Evolutionary conservation across 2,797 vertebrate species (phyloP).

Genomic region (Rhabdomys pumilio): DNA sequence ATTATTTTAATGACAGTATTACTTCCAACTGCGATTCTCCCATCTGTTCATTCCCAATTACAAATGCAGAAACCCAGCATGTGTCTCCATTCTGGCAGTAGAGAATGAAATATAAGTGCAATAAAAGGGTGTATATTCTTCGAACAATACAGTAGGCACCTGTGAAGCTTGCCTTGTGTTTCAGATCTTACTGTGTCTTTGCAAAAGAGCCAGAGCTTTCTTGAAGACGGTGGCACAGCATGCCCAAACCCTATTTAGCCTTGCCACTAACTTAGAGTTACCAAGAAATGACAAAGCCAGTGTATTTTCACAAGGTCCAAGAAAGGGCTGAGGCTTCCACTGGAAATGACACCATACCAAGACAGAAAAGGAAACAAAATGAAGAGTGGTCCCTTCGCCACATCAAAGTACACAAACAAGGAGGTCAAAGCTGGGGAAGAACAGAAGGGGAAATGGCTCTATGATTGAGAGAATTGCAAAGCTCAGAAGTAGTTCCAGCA

Average conservation of each 20-base stretch:
- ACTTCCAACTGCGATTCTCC: slow-evolving; percentile 87
- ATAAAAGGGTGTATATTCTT: slow-evolving; percentile 87
- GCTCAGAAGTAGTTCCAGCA: not conserved
- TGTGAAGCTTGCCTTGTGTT: slow-evolving; percentile 71
- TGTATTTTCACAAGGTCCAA: not conserved
- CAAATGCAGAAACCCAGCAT: slow-evolving; percentile 89
- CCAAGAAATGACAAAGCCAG: slow-evolving; percentile 12
- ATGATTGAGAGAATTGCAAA: not conserved
- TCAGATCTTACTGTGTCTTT: not conserved
- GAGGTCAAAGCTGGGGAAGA: not conserved
- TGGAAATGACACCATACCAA: slow-evolving; percentile 29
- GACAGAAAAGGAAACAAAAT: not conserved
- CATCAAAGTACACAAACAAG: not conserved
- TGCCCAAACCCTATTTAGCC: rapidly evolving
- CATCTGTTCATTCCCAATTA: slow-evolving; percentile 92
- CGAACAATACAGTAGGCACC: slow-evolving; percentile 87
- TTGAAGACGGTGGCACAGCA: slow-evolving; percentile 51
- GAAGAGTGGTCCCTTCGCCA: not conserved
- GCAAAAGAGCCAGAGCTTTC: not conserved
- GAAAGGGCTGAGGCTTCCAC: slow-evolving; percentile 20
- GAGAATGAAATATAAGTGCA: slow-evolving; percentile 89
- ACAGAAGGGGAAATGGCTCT: not conserved
- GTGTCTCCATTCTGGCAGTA: slow-evolving; percentile 89
- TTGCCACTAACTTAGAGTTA: not conserved
- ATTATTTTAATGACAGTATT: slow-evolving; percentile 91